Evolutionary conservation across 1,140 invertebrate species (phyloP).

Genomic region (Aphelinus atriplicis): DNA sequence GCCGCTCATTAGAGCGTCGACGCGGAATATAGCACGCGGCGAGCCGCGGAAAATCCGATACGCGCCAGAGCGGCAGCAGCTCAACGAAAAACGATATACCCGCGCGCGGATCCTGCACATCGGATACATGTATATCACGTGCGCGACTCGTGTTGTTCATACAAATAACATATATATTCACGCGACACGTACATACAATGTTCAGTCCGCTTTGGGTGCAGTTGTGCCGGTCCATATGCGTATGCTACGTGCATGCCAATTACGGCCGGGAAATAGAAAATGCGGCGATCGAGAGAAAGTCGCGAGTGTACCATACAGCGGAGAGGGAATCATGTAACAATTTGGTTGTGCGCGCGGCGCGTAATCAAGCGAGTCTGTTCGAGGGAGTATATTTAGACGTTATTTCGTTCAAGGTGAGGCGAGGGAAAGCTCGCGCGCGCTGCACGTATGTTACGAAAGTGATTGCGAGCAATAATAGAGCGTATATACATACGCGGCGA

Average conservation of each 20-base stretch:
- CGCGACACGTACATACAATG: not conserved
- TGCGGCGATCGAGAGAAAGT: no score
- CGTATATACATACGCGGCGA: not conserved
- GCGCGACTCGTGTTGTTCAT: not conserved
- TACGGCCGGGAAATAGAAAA: no score
- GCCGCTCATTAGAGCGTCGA: no score
- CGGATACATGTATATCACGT: not conserved
- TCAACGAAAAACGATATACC: not conserved
- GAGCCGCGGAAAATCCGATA: not conserved
- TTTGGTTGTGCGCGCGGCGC: not conserved
- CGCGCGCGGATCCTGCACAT: not conserved
- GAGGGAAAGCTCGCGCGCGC: not conserved
- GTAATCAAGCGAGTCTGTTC: no score
- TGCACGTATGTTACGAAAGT: slow-evolving; percentile 16
- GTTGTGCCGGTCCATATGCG: no score
- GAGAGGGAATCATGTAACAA: slow-evolving; percentile 11
- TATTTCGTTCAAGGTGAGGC: slow-evolving; percentile 17
- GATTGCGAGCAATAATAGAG: not conserved
- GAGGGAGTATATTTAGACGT: no score
- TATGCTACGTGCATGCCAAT: no score
- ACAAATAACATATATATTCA: not conserved
- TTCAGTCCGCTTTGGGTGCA: not conserved
- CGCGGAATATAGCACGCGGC: not conserved
- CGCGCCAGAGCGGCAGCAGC: not conserved
- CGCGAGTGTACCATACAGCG: no score